Evolutionary conservation across 2,113 vertebrate genomes (phyloP).

Genomic region (Tringa solitaria): DNA sequence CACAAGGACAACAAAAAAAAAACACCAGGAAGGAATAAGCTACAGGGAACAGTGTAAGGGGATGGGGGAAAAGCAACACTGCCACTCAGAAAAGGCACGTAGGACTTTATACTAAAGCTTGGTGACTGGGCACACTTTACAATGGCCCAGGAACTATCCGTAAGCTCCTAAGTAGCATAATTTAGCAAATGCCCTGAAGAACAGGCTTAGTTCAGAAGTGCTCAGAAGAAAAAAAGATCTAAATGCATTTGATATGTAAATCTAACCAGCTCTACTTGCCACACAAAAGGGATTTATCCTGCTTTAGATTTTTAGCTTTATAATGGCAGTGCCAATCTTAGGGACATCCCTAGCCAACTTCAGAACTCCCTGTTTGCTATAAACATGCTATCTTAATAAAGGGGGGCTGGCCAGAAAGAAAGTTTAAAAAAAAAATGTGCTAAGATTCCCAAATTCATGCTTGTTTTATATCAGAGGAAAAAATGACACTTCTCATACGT

Average conservation of each 20-base stretch:
- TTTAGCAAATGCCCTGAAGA: neutral
- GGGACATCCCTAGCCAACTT: neutral
- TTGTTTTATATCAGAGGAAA: neutral
- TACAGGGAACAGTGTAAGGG: neutral
- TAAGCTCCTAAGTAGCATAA: neutral
- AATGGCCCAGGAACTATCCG: neutral
- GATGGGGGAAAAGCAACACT: neutral
- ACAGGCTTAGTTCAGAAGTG: neutral
- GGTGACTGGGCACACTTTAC: neutral
- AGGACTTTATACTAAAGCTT: neutral
- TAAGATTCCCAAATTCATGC: neutral
- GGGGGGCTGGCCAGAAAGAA: neutral
- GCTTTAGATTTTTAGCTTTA: neutral
- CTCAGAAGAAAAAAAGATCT: neutral
- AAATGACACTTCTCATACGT: neutral
- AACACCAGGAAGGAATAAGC: neutral
- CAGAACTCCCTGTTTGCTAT: neutral
- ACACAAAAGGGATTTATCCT: neutral
- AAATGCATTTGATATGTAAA: conserved; percentile 6
- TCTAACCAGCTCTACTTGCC: neutral
- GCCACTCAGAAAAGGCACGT: neutral
- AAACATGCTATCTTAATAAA: neutral
- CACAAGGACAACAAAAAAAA: neutral
- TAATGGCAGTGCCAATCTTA: neutral
- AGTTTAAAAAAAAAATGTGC: neutral